Evolutionary conservation across 1,140 invertebrate genomes (phyloP).

Genomic region (Polypedilum pembai): DNA sequence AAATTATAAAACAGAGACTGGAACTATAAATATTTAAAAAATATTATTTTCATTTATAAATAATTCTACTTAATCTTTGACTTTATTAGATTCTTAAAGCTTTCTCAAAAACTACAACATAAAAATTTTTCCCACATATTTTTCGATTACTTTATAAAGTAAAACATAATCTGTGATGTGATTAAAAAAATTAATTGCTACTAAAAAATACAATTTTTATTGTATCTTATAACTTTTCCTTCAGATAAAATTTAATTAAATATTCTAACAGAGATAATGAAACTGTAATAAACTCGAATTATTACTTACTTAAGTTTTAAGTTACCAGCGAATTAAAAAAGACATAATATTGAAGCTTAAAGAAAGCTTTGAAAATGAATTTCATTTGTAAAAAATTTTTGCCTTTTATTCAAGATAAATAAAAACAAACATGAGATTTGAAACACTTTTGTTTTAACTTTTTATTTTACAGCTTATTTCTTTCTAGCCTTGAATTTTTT

Average conservation of each 20-base stretch:
- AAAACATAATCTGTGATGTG: slow-evolving; percentile 15
- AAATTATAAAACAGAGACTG: slow-evolving; percentile 7
- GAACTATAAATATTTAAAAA: not conserved
- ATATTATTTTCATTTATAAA: too few species aligned
- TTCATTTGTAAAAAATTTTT: too few species aligned
- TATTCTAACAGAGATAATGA: not conserved
- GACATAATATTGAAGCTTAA: too few species aligned
- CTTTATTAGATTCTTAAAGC: not conserved
- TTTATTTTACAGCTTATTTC: too few species aligned
- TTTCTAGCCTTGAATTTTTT: too few species aligned
- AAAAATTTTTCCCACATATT: not conserved
- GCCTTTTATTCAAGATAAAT: too few species aligned
- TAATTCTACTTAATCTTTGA: not conserved
- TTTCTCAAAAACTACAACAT: not conserved
- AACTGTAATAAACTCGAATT: not conserved
- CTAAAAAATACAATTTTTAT: not conserved
- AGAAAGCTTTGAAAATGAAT: too few species aligned
- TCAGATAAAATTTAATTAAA: not conserved
- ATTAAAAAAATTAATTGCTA: not conserved
- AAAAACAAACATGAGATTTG: too few species aligned
- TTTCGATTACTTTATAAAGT: slow-evolving; percentile 5
- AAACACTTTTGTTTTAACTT: too few species aligned
- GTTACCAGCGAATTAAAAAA: too few species aligned
- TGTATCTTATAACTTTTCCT: not conserved
- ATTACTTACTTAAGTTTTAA: too few species aligned